Conservation (phyloP, 1,140 invertebrate genomes). For the Heliconius nattereri region DNA sequence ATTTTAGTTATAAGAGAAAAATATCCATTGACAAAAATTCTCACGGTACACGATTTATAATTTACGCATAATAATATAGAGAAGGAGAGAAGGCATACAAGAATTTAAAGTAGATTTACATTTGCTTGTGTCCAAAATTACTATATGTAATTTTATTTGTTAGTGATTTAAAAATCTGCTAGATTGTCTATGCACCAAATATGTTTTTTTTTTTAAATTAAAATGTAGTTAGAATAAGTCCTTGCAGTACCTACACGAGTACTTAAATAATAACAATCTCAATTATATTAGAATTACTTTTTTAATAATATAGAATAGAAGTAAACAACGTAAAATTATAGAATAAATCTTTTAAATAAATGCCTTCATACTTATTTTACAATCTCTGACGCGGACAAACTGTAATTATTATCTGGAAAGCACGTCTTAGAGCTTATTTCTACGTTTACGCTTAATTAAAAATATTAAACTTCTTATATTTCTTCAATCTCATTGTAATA, state of each 20-base stretch:
- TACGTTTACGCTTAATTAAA: conserved; percentile 11
- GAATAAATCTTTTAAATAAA: background rate
- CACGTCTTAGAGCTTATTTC: background rate
- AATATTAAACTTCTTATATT: background rate
- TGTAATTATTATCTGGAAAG: background rate
- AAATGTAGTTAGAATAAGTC: background rate
- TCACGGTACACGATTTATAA: too few species aligned
- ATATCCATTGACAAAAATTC: too few species aligned
- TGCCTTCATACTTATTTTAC: background rate
- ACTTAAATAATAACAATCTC: background rate
- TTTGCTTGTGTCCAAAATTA: too few species aligned
- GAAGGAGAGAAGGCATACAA: too few species aligned
- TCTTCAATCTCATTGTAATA: background rate
- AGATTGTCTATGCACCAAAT: too few species aligned
- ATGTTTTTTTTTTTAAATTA: too few species aligned
- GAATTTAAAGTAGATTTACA: too few species aligned
- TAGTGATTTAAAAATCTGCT: too few species aligned
- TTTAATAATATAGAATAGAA: background rate
- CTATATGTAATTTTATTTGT: too few species aligned
- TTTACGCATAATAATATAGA: too few species aligned
- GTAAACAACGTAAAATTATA: background rate
- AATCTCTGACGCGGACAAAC: background rate
- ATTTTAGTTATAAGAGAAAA: too few species aligned
- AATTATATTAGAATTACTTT: background rate
- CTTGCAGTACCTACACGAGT: background rate